Evolutionary conservation across 2,113 vertebrate genomes (phyloP).

Genomic region (Elaphurus davidianus): DNA sequence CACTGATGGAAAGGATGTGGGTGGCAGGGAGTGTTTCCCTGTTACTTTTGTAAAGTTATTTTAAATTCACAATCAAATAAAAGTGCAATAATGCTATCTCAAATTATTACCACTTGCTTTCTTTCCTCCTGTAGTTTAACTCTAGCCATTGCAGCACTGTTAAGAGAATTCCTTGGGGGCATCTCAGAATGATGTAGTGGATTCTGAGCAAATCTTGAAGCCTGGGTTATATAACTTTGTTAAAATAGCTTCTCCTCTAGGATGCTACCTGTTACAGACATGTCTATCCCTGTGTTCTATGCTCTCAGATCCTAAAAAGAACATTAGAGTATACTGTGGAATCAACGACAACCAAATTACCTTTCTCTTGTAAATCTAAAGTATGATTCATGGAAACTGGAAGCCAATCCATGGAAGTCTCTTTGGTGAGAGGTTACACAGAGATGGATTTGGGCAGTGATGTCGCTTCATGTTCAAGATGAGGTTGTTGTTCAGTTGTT

Average conservation of each 20-base stretch:
- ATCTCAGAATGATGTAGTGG: not conserved
- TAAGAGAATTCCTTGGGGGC: not conserved
- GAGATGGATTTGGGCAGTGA: not conserved
- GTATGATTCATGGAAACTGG: not conserved
- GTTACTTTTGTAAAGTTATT: not conserved
- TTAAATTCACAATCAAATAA: not conserved
- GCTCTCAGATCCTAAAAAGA: not conserved
- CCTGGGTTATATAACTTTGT: not conserved
- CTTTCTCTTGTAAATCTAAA: not conserved
- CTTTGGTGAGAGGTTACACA: not conserved
- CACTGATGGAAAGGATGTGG: not conserved
- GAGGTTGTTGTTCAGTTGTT: not conserved
- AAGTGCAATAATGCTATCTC: not conserved
- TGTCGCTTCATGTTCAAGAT: not conserved
- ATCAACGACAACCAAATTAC: not conserved
- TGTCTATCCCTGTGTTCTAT: not conserved
- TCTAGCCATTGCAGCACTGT: not conserved
- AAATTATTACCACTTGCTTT: not conserved
- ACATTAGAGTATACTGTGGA: not conserved
- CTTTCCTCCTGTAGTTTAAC: not conserved
- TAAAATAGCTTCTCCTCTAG: not conserved
- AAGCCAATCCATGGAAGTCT: not conserved
- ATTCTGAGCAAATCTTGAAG: not conserved
- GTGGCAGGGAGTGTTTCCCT: not conserved
- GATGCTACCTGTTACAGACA: not conserved